Base-by-base conservation (phyloP, 2,797 vertebrate genomes). In the Eremophila alpestris region DNA sequence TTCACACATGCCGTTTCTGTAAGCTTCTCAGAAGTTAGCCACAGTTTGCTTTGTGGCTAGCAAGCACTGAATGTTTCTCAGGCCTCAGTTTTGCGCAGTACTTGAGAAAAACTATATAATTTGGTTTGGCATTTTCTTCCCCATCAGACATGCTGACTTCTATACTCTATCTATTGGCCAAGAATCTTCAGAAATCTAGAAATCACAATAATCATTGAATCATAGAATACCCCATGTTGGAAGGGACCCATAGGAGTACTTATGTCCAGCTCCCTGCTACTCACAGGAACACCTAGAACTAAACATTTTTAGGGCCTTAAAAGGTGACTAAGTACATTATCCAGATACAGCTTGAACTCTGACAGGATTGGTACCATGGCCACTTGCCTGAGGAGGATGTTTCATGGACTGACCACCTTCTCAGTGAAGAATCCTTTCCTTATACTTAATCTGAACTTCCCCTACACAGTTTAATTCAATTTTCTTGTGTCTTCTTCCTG, bases 281-380 rank as follows among this genome's bases (percentile, higher is more conserved):
- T 65, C 5, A 1, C 32, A 74, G 13, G 11, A 22, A 17, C 40
- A 64, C 21, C 4, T 51, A 70, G 79, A 89, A 70, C 2, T 49
- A 43, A 65, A 59, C 6, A 38, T 38, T 38, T 38, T 38, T 38
- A 38, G 38, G 38, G 38, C 38, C 38, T 38, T 38, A 10, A 38
- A 3, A 17, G 41, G 11, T 13, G 18, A 18, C 16, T 59, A 67
- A 71, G 4, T 55, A 5, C 1, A 7, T 58, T 1, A 2, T 32
- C 9, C 51, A 65, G 26, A 65, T 5, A 8, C 2, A 32, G 3
- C 2, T 38, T 88, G 52, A 48, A 22, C 13, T 84, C 60, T 78
- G 51, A 36, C 16, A 54, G n/a, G 4, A 15, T 16, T 51, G 27
- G 20, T 79, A 18, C 6, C 1, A 3, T 17, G 18, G 43, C 3